Conservation (phyloP, 2,113 vertebrate species). For the Rhodinocichla rosea region DNA sequence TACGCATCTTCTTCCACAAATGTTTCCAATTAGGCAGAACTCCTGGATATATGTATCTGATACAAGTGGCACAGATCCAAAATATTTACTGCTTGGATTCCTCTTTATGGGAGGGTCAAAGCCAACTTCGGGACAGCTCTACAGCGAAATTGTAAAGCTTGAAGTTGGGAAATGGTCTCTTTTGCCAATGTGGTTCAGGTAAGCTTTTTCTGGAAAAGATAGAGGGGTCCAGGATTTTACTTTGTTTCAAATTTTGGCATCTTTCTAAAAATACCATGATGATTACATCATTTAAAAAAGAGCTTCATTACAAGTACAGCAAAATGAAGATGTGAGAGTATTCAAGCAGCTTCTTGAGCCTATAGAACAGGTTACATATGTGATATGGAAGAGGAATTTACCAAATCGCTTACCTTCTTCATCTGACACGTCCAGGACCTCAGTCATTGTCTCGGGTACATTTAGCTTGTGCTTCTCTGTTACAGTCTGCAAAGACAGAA, state of each 20-base stretch:
- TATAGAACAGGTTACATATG: background rate
- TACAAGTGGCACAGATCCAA: background rate
- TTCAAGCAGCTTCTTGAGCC: background rate
- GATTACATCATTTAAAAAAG: background rate
- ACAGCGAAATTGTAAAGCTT: background rate
- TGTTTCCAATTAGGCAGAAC: background rate
- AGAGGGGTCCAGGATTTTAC: background rate
- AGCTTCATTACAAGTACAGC: background rate
- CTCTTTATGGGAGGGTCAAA: background rate
- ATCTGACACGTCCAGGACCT: constrained; percentile 96
- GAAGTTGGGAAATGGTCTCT: background rate
- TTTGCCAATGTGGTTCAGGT: background rate
- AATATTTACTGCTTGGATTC: background rate
- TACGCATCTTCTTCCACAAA: background rate
- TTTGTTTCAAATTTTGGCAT: background rate
- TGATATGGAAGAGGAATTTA: background rate
- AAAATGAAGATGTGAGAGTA: background rate
- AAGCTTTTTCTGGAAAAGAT: background rate
- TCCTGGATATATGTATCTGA: background rate
- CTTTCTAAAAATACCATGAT: background rate
- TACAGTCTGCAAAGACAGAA: constrained; percentile 83
- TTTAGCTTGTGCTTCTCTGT: constrained; percentile 99
- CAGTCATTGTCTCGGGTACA: constrained; percentile 98
- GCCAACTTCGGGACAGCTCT: background rate
- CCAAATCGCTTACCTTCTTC: constrained; percentile 87